A percentile compares a stretch with the other conserved stretches of the same genome.
These are phyloP conservation scores for Zaprionus camerounensis DNA, from an alignment of 1,140 invertebrate genomes.

Conservation along the genomic window DNA sequence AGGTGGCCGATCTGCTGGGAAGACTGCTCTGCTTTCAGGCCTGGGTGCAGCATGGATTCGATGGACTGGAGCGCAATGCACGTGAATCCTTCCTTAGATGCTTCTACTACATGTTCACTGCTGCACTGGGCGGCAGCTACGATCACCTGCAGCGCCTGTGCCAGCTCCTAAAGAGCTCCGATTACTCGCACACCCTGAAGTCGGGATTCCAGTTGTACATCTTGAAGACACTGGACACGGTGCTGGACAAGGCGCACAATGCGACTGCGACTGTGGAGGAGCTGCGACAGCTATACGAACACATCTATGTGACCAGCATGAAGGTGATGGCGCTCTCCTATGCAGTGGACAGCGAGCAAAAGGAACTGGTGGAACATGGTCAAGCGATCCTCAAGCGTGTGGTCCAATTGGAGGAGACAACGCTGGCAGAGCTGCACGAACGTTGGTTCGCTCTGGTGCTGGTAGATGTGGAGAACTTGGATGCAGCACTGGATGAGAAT, in stretches of 20 bases:
- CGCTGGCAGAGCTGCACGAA: slow-evolving; percentile 52
- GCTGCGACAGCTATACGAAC: slow-evolving; percentile 46
- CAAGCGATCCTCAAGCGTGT: slow-evolving; percentile 47
- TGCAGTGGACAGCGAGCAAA: slow-evolving; percentile 9
- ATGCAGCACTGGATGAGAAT: slow-evolving; percentile 65
- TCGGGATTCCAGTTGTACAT: slow-evolving; percentile 59
- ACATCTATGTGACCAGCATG: slow-evolving; percentile 55
- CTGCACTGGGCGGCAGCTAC: slow-evolving; percentile 87
- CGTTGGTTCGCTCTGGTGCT: slow-evolving; percentile 58
- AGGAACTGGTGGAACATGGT: slow-evolving; percentile 15
- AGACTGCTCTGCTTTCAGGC: slow-evolving; percentile 64
- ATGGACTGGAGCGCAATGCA: slow-evolving; percentile 67
- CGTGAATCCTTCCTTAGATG: slow-evolving; percentile 73
- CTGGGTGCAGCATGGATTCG: slow-evolving; percentile 75
- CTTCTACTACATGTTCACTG: slow-evolving; percentile 86
- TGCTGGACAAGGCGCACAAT: slow-evolving; percentile 54
- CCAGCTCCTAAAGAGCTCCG: slow-evolving; percentile 67
- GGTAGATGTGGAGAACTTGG: slow-evolving; percentile 68
- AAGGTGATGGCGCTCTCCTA: slow-evolving; percentile 65
- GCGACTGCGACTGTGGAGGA: slow-evolving; percentile 43
- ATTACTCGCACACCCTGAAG: slow-evolving; percentile 83
- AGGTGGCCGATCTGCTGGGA: slow-evolving; percentile 77
- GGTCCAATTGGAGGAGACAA: slow-evolving; percentile 30
- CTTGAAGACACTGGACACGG: slow-evolving; percentile 58
- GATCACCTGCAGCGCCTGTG: slow-evolving; percentile 78